Conservation (phyloP, 2,888 invertebrate genomes). For the Tricholauxania praeusta region DNA sequence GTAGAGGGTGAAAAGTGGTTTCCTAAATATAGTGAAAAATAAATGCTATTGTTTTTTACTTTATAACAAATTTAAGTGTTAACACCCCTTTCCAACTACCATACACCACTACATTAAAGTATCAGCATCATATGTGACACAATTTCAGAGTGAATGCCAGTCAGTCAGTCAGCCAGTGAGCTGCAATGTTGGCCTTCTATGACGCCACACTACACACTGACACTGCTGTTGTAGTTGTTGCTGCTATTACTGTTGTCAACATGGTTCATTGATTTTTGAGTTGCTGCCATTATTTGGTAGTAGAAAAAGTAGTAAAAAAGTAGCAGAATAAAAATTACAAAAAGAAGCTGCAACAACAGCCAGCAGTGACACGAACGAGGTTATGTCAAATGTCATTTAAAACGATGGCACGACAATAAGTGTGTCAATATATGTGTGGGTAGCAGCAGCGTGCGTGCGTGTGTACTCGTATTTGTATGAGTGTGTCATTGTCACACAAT, state of each 20-base stretch:
- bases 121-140: background rate
- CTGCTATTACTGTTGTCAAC: slow-evolving; percentile 1
- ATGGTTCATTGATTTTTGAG: slow-evolving; percentile 21
- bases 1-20: no score
- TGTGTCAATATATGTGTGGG: no score
- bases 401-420: no score
- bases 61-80: background rate
- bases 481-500: slow-evolving; percentile 11
- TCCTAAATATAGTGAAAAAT: no score
- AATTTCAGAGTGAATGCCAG: background rate
- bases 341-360: no score
- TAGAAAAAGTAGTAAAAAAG: background rate
- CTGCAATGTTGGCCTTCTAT: no score
- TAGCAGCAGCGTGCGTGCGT: no score
- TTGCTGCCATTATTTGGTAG: slow-evolving; percentile 5
- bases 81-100: background rate
- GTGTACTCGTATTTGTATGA: background rate
- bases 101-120: background rate
- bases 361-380: no score
- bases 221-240: background rate
- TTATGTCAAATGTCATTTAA: no score
- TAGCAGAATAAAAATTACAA: no score
- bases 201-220: no score
- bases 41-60: background rate
- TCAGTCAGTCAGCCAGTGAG: no score